These are phyloP conservation scores for Halichoeres trimaculatus DNA, from an alignment of 2,113 vertebrate genomes.

Conservation along the genomic window DNA sequence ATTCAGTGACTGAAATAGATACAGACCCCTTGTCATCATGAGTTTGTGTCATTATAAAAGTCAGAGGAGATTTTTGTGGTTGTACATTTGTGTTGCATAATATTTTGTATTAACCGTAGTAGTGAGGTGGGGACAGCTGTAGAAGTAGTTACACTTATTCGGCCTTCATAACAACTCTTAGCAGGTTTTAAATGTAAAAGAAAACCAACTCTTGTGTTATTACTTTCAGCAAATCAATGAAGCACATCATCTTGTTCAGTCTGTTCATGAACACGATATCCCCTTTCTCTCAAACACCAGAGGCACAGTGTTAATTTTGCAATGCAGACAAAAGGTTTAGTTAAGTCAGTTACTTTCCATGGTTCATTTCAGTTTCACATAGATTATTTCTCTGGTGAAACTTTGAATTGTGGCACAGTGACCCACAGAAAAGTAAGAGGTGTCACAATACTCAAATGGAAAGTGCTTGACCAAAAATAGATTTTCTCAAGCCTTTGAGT, in stretches of 20 bases:
- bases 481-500: not conserved
- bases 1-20: too few relatives aligned
- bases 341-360: too few relatives aligned
- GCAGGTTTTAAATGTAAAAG: not conserved
- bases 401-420: not conserved
- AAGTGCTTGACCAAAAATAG: not conserved
- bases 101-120: constrained; percentile 2
- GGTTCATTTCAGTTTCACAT: too few relatives aligned
- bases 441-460: not conserved
- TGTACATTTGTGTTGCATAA: constrained; percentile 21
- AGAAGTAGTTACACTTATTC: not conserved
- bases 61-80: constrained; percentile 10
- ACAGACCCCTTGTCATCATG: too few relatives aligned
- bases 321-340: too few relatives aligned
- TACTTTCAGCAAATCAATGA: too few relatives aligned
- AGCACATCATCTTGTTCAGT: not conserved
- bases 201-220: not conserved
- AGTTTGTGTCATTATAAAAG: not conserved
- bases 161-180: not conserved
- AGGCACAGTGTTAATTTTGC: not conserved
- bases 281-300: not conserved
- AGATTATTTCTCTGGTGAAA: too few relatives aligned
- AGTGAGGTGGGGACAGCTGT: not conserved
- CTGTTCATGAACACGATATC: not conserved
- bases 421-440: constrained; percentile 2